Conservation (phyloP, 2,888 invertebrate species). For the Zhuqinia jingwanae region DNA sequence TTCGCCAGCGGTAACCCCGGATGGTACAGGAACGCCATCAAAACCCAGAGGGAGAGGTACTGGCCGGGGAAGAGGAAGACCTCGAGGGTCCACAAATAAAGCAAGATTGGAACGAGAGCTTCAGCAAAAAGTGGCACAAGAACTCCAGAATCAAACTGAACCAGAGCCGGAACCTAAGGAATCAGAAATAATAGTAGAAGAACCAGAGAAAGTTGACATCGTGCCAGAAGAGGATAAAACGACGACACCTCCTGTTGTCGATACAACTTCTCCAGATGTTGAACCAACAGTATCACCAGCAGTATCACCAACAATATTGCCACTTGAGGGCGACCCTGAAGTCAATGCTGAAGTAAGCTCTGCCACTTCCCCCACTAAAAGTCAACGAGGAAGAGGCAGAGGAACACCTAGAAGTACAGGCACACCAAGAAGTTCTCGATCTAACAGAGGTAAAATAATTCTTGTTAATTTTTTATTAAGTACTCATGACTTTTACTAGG, state of each 20-base stretch:
- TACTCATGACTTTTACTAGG: background rate
- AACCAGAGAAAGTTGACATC: background rate
- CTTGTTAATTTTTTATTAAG: background rate
- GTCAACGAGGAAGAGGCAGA: slow-evolving; percentile 57
- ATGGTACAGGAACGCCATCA: slow-evolving; percentile 17
- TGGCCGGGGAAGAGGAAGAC: slow-evolving; percentile 75
- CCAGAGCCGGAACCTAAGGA: background rate
- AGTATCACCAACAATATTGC: background rate
- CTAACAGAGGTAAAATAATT: slow-evolving; percentile 50
- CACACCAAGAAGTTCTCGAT: slow-evolving; percentile 41
- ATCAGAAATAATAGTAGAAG: background rate
- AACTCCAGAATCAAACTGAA: background rate
- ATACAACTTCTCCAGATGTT: slow-evolving; percentile 19
- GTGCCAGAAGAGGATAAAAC: background rate
- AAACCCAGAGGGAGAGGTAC: slow-evolving; percentile 67
- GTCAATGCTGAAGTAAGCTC: slow-evolving; percentile 57
- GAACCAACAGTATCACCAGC: background rate
- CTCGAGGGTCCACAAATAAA: slow-evolving; percentile 75
- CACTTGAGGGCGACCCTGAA: slow-evolving; percentile 58
- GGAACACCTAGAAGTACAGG: slow-evolving; percentile 67
- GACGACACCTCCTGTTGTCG: background rate
- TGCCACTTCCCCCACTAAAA: slow-evolving; percentile 28
- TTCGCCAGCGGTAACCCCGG: background rate
- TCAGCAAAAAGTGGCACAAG: background rate
- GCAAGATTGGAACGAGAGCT: slow-evolving; percentile 61